phyloP scores from a whole-genome alignment of 1,140 invertebrate species.

The Megalopta genalis region DNA sequence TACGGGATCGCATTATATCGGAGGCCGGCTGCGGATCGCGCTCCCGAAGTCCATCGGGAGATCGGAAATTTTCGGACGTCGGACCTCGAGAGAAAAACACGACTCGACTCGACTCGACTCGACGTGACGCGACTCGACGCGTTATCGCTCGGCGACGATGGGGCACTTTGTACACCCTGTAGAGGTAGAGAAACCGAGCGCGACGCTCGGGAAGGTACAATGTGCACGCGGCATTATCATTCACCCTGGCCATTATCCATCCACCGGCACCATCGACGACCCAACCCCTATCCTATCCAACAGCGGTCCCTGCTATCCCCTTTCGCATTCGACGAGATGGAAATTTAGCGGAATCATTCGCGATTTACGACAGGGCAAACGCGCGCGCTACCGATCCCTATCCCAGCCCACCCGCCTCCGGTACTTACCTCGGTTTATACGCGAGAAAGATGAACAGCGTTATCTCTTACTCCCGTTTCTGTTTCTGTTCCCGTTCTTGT shows the following conservation, averaged over 20 bases:
- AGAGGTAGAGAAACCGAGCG: constrained; percentile 42
- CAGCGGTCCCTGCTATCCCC: constrained; percentile 40
- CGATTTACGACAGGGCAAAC: constrained; percentile 66
- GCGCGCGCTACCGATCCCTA: constrained; percentile 24
- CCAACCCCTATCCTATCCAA: constrained; percentile 63
- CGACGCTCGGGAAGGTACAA: constrained; percentile 36
- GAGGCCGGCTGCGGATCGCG: neutral
- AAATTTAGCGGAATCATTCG: constrained; percentile 73
- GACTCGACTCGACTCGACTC: no score
- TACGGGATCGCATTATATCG: constrained; percentile 11
- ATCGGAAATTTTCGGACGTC: no score
- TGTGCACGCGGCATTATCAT: constrained; percentile 67
- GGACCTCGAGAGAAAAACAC: no score
- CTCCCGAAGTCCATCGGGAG: neutral
- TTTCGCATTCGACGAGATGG: constrained; percentile 66
- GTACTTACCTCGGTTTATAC: constrained; percentile 59
- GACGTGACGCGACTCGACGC: no score
- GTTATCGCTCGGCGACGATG: no score
- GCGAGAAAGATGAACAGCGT: constrained; percentile 57
- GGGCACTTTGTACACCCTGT: constrained; percentile 13
- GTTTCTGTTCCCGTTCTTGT: constrained; percentile 6
- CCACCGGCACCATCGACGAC: constrained; percentile 59
- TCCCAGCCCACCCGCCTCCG: constrained; percentile 1
- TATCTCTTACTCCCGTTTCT: constrained; percentile 27
- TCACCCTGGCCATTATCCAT: constrained; percentile 70